Base-by-base conservation (phyloP, 2,797 vertebrate species). In the Chiroxiphia lanceolata region DNA sequence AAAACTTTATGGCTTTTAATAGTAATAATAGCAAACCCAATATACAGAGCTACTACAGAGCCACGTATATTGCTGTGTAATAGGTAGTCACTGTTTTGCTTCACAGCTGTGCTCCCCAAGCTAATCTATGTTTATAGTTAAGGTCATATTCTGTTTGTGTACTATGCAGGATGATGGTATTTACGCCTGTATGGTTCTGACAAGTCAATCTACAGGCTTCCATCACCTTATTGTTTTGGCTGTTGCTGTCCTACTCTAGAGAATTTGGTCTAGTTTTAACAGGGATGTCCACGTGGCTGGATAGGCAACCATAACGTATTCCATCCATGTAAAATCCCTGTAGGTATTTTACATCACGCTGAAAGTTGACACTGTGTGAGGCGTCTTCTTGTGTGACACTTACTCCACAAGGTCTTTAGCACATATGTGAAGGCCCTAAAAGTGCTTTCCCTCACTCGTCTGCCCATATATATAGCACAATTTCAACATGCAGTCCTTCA, bases 1-100 rank as follows among this genome's bases (percentile, higher is more conserved):
- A 87, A 93, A 84, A 22, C 23, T 77, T 77, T 64, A 83, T n/a
- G n/a, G 57, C 68, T 90, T 88, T 77, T 89, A 94, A 82, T 26
- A 91, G 48, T 59, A 70, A 34, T 53, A 80, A 67, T 38, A 87
- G 38, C 26, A 89, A 54, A 74, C 14, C 18, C 12, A 74, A 82
- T 50, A 71, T 13, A 67, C 5, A 68, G 63, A 74, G 50, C 75
- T 89, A 81, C 27, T 85, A 50, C 67, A 57, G 8, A 65, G 48
- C 33, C 45, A 42, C 27, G 2, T 42, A 23, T 18, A 64, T 2
- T 82, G 51, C 26, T 64, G 10, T n/a, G 21, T 50, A 89, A 83
- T 57, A 68, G 48, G 60, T 38, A n/a, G n/a, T 40, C 72, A n/a
- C 47, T 51, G 29, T n/a, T 89, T 59, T 70, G 42, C 48, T 50